Conservation (phyloP, 2,888 invertebrate species). For the Ophioninae sp. region DNA sequence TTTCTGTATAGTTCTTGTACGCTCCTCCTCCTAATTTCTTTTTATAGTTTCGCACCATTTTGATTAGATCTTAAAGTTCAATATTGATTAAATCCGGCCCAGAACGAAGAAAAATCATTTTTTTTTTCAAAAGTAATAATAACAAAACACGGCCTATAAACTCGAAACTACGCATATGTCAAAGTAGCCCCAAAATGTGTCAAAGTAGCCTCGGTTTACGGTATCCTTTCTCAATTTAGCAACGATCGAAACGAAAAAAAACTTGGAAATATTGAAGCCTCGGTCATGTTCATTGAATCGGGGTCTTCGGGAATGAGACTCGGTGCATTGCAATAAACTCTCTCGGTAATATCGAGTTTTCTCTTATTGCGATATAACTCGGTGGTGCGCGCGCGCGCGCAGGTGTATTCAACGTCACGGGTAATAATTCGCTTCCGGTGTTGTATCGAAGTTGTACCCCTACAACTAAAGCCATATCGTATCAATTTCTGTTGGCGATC, state of each 20-base stretch:
- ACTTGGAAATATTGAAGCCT: neutral
- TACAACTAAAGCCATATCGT: slow-evolving; percentile 16
- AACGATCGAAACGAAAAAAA: neutral
- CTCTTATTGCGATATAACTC: slow-evolving; percentile 4
- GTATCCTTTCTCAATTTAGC: no score
- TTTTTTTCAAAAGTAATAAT: no score
- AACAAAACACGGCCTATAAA: no score
- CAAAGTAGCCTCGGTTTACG: no score
- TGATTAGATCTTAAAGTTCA: no score
- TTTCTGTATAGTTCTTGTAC: no score
- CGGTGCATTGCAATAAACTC: neutral
- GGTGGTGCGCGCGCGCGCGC: neutral
- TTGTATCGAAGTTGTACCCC: slow-evolving; percentile 9
- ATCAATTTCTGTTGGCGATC: slow-evolving; percentile 16
- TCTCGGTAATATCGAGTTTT: neutral
- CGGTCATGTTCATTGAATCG: neutral
- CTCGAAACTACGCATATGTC: no score
- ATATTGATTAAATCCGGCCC: no score
- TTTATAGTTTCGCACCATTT: no score
- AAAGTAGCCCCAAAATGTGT: no score
- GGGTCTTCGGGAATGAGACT: neutral
- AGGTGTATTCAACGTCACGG: slow-evolving; percentile 37
- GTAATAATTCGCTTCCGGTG: slow-evolving; percentile 29
- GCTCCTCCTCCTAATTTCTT: no score
- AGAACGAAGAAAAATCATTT: no score